Conservation (phyloP, 2,888 invertebrate genomes). For the Trissonchulus sp. region DNA sequence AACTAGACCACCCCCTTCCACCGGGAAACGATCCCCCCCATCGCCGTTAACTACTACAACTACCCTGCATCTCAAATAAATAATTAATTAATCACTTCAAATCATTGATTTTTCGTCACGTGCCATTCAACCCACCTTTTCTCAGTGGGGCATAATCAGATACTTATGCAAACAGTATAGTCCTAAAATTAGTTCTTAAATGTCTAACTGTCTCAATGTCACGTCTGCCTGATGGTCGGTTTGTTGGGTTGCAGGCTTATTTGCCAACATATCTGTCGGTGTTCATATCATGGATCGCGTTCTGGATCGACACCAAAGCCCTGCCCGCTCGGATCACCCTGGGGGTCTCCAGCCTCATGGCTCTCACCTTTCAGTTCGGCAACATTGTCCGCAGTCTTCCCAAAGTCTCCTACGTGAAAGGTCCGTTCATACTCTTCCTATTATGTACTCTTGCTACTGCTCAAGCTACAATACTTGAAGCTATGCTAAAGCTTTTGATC, state of each 20-base stretch:
- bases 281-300: slow-evolving; percentile 51
- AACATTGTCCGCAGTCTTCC: slow-evolving; percentile 20
- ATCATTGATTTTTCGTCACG: too few species aligned
- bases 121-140: too few species aligned
- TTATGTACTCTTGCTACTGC: neutral
- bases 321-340: slow-evolving; percentile 50
- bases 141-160: too few species aligned
- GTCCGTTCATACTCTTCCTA: neutral
- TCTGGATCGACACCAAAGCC: slow-evolving; percentile 50
- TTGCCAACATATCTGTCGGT: slow-evolving; percentile 50
- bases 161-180: too few species aligned
- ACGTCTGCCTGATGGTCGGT: too few species aligned
- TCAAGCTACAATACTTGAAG: neutral
- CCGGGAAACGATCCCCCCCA: too few species aligned
- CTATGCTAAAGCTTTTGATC: neutral
- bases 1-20: too few species aligned
- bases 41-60: too few species aligned
- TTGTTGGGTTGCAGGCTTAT: slow-evolving; percentile 43
- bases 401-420: slow-evolving; percentile 25
- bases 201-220: too few species aligned
- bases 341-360: slow-evolving; percentile 47
- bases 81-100: too few species aligned
- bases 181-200: too few species aligned
- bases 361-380: slow-evolving; percentile 42
- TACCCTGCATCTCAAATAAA: too few species aligned